phyloP scores from a whole-genome alignment of 2,113 vertebrate species.

The Taxidea taxus region DNA sequence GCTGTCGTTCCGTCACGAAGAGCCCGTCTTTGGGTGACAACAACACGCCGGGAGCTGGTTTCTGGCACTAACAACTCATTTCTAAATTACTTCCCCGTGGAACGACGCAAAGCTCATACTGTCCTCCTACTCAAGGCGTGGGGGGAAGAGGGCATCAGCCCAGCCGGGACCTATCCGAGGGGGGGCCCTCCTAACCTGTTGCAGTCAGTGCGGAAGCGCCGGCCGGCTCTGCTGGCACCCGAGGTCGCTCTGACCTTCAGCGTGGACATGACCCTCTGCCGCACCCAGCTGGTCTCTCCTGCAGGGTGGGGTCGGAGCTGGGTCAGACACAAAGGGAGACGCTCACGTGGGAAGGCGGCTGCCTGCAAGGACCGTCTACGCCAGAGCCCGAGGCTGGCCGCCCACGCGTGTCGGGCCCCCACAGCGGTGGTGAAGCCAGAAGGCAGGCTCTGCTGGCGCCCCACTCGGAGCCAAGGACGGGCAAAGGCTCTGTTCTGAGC shows the following conservation, averaged over 20 bases:
- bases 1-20: neutral
- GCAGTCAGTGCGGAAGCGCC: rapidly evolving
- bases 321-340: rapidly evolving
- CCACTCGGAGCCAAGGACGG: neutral
- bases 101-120: rapidly evolving
- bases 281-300: neutral
- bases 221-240: neutral
- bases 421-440: neutral
- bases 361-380: rapidly evolving
- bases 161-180: rapidly evolving
- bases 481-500: rapidly evolving
- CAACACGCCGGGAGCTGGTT: neutral
- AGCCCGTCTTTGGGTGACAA: neutral
- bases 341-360: rapidly evolving
- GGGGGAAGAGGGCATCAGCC: no score
- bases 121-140: rapidly evolving
- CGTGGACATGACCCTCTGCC: rapidly evolving
- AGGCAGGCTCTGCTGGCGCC: neutral
- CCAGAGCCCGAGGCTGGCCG: neutral
- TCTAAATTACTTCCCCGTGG: neutral
- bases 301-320: neutral
- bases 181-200: rapidly evolving
- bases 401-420: rapidly evolving
- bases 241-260: rapidly evolving
- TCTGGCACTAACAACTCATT: neutral